phyloP scores from a whole-genome alignment of 2,797 vertebrate species.

The Thaleichthys pacificus region DNA sequence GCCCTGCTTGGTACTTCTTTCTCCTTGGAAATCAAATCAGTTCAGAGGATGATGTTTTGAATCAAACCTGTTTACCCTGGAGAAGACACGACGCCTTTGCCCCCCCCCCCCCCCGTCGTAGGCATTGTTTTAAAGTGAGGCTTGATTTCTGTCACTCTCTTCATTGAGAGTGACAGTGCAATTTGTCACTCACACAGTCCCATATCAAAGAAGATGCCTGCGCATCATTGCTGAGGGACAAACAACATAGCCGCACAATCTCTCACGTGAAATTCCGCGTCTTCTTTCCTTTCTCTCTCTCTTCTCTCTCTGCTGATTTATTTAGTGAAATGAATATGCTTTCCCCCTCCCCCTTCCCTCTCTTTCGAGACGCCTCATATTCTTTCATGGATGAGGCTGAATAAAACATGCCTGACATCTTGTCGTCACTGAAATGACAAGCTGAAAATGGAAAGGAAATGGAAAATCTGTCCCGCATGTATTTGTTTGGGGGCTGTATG shows the following conservation, averaged over 20 bases:
- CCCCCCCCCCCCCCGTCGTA: slow-evolving; percentile 1
- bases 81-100: slow-evolving; percentile 29
- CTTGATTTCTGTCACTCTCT: slow-evolving; percentile 60
- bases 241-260: slow-evolving; percentile 49
- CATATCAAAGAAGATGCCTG: slow-evolving; percentile 54
- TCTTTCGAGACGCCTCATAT: slow-evolving; percentile 29
- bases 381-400: slow-evolving; percentile 58
- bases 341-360: slow-evolving; percentile 46
- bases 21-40: slow-evolving; percentile 31
- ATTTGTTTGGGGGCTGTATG: slow-evolving; percentile 32
- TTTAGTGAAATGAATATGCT: slow-evolving; percentile 50
- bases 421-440: slow-evolving; percentile 47
- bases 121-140: slow-evolving; percentile 41
- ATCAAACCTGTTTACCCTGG: slow-evolving; percentile 42
- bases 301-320: slow-evolving; percentile 34
- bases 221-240: slow-evolving; percentile 56
- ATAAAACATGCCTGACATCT: slow-evolving; percentile 65
- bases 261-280: slow-evolving; percentile 12
- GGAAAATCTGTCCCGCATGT: slow-evolving; percentile 51
- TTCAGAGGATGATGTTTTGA: slow-evolving; percentile 36
- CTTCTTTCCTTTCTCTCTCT: slow-evolving; percentile 1
- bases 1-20: slow-evolving; percentile 7
- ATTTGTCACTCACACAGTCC: slow-evolving; percentile 61
- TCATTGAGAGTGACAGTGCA: slow-evolving; percentile 56
- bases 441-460: slow-evolving; percentile 47